Base-by-base conservation (phyloP, 1,140 invertebrate genomes). In the Leguminivora glycinivorella region DNA sequence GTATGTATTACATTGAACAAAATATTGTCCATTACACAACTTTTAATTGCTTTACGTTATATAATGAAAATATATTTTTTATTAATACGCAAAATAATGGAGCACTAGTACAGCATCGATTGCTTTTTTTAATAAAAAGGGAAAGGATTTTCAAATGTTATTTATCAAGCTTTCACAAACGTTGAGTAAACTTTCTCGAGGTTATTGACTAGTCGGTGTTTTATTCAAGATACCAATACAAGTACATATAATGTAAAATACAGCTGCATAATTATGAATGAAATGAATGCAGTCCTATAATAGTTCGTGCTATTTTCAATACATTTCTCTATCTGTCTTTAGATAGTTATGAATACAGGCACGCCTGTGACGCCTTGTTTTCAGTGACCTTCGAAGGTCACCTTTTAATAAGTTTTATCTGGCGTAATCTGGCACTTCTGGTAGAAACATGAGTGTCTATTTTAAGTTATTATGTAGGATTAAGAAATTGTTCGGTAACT, bases 351-450 rank as follows among this genome's bases (percentile, higher is more conserved):
- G n/a, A 67, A 19, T 12, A 24, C 66, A 34, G 22, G 19, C 38
- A 67, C 22, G 29, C 31, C 26, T 56, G 17, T 74, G 68, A 70
- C 75, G 71, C 12, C 72, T 68, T 73, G 74, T 73, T 80, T 81
- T 73, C 73, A 66, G 38, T 84, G 85, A 88, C 85, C 86, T 81
- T 71, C 85, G 80, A 89, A 89, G 87, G 87, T 89, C 80, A 87
- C 77, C 72, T 75, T 76, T 68, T 52, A 70, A 34, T 52, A 68
- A 72, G 70, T 47, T 69, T 71, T 19, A 67, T 63, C 26, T 19
- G n/a, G 6, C 6, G 52, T 60, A 67, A 70, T 66, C 43, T 67
- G 38, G n/a, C 0, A 38, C 17, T 25, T 31, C 4, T 2, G 4
- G 26, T 63, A 31, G 1, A 17, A 63, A 31, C 58, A 63, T 63